These are phyloP conservation scores for Andrena cerasifolii DNA, from an alignment of 1,140 invertebrate genomes.

Conservation along the genomic window DNA sequence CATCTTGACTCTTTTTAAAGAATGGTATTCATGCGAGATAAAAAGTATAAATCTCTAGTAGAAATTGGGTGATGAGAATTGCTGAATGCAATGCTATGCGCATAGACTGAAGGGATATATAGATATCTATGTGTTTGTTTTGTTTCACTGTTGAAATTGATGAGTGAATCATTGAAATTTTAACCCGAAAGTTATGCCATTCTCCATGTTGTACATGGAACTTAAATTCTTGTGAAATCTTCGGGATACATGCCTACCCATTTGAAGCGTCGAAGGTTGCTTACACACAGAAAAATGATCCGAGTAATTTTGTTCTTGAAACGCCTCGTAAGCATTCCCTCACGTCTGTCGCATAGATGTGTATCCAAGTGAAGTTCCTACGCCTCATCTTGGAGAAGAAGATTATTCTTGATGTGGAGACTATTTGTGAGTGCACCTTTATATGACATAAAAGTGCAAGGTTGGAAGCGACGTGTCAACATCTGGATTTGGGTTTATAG, in stretches of 20 bases:
- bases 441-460: conserved; percentile 49
- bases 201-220: conserved; percentile 25
- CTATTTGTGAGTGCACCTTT: conserved; percentile 53
- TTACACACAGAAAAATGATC: conserved; percentile 10
- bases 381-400: conserved; percentile 48
- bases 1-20: conserved; percentile 63
- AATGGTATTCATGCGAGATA: conserved; percentile 51
- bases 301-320: conserved; percentile 39
- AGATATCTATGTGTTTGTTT: conserved; percentile 12
- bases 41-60: conserved; percentile 54
- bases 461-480: conserved; percentile 48
- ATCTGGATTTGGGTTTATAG: conserved; percentile 51
- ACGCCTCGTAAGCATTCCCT: conserved; percentile 35
- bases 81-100: conserved; percentile 62
- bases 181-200: conserved; percentile 19
- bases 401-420: conserved; percentile 54
- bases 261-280: conserved; percentile 18
- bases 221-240: not conserved
- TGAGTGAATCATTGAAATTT: conserved; percentile 16
- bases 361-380: conserved; percentile 54
- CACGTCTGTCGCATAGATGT: conserved; percentile 36
- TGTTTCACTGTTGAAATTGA: conserved; percentile 11
- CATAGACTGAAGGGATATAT: conserved; percentile 44
- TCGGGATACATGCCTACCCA: not conserved
- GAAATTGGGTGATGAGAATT: conserved; percentile 59